Evolutionary conservation across 2,888 invertebrate genomes (phyloP), one percentile per base, ranked within the genome.

Genomic region (Ryuthela nishihirai): DNA sequence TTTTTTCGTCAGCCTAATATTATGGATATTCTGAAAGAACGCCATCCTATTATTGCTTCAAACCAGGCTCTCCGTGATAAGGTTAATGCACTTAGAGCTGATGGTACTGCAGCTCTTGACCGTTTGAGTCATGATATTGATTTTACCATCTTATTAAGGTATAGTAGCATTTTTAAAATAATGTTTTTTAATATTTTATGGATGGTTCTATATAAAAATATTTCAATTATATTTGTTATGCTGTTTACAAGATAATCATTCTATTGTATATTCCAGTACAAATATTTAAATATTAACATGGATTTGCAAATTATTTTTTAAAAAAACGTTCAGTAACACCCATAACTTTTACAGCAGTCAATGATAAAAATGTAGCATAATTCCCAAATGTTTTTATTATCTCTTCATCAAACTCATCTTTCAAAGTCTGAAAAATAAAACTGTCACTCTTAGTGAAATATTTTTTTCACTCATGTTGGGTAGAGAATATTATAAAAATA

Each of bases 1-100:
- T 95, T 95, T 77, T 81, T 95, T 26, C 82, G 94, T 0, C 95
- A 95, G 73, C 87, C 93, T 9, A 93, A 93, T 74, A 91, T 95
- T 70, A 83, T 91, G 76, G 93, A 93, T 70, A 89, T 94, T 66
- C 77, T 95, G 62, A 84, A 85, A 48, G 91, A 90, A 73, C 80
- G 90, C 10, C 87, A 89, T 74, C 81, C 87, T 9, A 40, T 50
- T 10, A 81, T 87, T 9, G 80, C 80, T 2, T 83, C 84, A 52
- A 85, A 85, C 67, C 81, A 83, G 54, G 81, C 85, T 3, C 77
- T 94, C 44, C 80, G 88, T 25, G 93, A 93, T 70, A 93, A 92
- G 76, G 85, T 95, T 24, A 71, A 87, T 75, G 84, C 87, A 2
- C 85, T 95, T 63, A 79, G 93, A 35, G 85, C 87, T n/a, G 93